Conservation (phyloP, 1,140 invertebrate genomes). For the Rhyzopertha dominica region DNA sequence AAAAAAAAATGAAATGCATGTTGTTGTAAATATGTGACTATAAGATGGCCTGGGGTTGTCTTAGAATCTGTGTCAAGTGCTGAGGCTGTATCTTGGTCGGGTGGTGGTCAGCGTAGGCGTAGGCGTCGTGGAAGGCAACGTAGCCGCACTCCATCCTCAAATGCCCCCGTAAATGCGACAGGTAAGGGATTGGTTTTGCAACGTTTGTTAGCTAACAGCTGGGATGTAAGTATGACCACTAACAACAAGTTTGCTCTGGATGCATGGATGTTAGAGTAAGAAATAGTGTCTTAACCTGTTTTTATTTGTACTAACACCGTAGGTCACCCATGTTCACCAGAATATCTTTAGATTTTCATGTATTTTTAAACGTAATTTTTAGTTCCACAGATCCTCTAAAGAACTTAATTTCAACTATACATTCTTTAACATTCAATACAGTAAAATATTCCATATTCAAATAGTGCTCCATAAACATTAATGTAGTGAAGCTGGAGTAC, state of each 20-base stretch:
- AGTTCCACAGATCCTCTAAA: too few relatives aligned
- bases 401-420: too few relatives aligned
- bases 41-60: conserved; percentile 28
- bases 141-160: conserved; percentile 21
- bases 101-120: conserved; percentile 43
- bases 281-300: neutral
- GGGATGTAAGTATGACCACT: neutral
- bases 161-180: conserved; percentile 1
- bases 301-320: too few relatives aligned
- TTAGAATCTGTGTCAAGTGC: conserved; percentile 57
- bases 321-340: too few relatives aligned
- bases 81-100: conserved; percentile 53
- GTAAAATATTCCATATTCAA: too few relatives aligned
- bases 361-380: too few relatives aligned
- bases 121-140: conserved; percentile 36
- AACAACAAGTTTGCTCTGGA: neutral
- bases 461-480: too few relatives aligned
- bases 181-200: conserved; percentile 11
- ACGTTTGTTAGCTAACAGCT: neutral
- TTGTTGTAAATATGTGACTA: conserved; percentile 13
- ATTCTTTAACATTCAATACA: too few relatives aligned
- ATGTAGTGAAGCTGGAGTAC: too few relatives aligned
- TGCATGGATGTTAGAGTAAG: conserved; percentile 2
- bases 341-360: too few relatives aligned
- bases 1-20: too few relatives aligned